phyloP scores from a whole-genome alignment of 2,888 invertebrate species.

The Xestobium rufovillosum region DNA sequence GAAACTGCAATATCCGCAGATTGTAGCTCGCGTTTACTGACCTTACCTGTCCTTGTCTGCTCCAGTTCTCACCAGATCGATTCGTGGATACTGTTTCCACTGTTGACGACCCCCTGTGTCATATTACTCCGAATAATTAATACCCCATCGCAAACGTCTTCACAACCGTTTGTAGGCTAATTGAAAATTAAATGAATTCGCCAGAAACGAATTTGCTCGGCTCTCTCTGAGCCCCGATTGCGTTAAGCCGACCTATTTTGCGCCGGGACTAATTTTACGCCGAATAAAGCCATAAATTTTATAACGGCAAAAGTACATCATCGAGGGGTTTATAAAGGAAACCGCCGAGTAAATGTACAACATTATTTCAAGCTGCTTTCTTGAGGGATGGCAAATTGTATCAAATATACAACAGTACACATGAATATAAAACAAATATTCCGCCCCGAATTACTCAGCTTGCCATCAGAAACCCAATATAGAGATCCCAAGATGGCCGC shows the following conservation, averaged over 20 bases:
- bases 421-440: too few relatives aligned
- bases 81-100: too few relatives aligned
- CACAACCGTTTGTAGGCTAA: background rate
- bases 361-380: too few relatives aligned
- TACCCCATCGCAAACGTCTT: conserved; percentile 1
- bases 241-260: too few relatives aligned
- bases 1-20: conserved; percentile 34
- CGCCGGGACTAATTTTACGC: too few relatives aligned
- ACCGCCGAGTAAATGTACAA: too few relatives aligned
- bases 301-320: background rate
- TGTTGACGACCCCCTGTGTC: background rate
- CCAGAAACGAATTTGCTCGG: background rate
- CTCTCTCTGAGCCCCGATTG: too few relatives aligned
- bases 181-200: conserved; percentile 1
- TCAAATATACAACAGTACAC: too few relatives aligned
- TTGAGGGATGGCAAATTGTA: too few relatives aligned
- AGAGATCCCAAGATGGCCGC: too few relatives aligned
- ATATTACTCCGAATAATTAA: background rate
- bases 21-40: conserved; percentile 16
- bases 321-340: background rate
- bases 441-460: too few relatives aligned
- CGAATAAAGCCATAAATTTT: background rate
- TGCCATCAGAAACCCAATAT: too few relatives aligned
- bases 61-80: background rate
- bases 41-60: conserved; percentile 3